Percentiles rank a stretch among this genome's conserved stretches.
phyloP scores from a whole-genome alignment of 2,113 vertebrate species.

The Leiothrix lutea region DNA sequence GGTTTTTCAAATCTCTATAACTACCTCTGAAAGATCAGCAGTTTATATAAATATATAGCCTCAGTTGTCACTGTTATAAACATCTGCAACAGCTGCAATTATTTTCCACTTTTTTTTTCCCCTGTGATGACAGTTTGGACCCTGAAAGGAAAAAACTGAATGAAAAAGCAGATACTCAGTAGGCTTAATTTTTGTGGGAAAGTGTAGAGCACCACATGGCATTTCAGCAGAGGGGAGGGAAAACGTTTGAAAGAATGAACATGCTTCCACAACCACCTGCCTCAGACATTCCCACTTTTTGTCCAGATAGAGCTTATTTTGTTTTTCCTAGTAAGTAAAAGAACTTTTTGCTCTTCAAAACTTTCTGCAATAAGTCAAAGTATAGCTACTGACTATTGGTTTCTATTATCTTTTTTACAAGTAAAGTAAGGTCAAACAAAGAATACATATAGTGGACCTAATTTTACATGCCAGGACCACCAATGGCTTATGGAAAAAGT shows the following conservation, averaged over 20 bases:
- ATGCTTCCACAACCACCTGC: neutral
- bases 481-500: neutral
- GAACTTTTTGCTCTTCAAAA: neutral
- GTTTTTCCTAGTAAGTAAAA: neutral
- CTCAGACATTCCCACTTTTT: neutral
- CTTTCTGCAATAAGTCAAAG: neutral
- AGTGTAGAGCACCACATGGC: neutral
- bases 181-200: constrained; percentile 18
- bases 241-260: neutral
- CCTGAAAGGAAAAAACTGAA: constrained; percentile 41
- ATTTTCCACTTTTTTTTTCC: neutral
- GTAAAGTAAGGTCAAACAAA: neutral
- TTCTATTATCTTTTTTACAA: neutral
- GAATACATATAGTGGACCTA: neutral
- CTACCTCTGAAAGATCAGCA: constrained; percentile 33
- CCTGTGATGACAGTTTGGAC: constrained; percentile 15
- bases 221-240: neutral
- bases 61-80: constrained; percentile 45
- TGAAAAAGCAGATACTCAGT: constrained; percentile 34
- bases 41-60: constrained; percentile 50
- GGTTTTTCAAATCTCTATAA: neutral
- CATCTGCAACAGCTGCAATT: constrained; percentile 36
- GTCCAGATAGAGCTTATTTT: neutral
- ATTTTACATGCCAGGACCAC: neutral
- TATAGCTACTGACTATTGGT: neutral